phyloP scores from a whole-genome alignment of 2,888 invertebrate genomes.

The Xestia xanthographa region DNA sequence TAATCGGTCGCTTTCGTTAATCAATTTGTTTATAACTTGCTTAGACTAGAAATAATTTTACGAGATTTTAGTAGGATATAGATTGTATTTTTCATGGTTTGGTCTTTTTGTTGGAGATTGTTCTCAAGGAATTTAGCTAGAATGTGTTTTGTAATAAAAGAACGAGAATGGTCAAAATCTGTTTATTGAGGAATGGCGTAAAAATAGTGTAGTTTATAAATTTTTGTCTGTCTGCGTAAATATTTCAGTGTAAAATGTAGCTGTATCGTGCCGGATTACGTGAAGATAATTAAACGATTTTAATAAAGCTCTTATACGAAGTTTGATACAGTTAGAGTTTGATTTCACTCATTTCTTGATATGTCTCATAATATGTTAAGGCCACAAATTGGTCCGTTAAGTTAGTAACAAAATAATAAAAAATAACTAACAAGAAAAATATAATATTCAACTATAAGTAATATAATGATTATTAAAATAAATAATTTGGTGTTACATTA shows the following conservation, averaged over 20 bases:
- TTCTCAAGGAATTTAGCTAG: conserved; percentile 5
- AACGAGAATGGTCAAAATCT: conserved; percentile 74
- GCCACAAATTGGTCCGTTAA: conserved; percentile 72
- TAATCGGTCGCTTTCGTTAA: conserved; percentile 9
- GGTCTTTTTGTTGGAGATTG: conserved; percentile 7
- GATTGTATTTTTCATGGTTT: conserved; percentile 3
- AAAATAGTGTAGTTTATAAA: conserved; percentile 74
- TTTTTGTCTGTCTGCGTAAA: conserved; percentile 67
- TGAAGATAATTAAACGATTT: conserved; percentile 75
- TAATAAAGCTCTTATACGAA: conserved; percentile 76
- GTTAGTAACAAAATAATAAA: conserved; percentile 67
- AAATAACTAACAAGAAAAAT: conserved; percentile 64
- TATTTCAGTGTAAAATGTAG: conserved; percentile 72
- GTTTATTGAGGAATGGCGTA: conserved; percentile 86
- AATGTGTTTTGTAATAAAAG: conserved; percentile 65
- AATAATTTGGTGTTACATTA: conserved; percentile 41
- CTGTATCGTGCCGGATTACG: conserved; percentile 70
- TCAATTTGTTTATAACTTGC: not conserved
- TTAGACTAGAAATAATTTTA: not conserved
- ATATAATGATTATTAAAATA: conserved; percentile 60
- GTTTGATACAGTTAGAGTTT: conserved; percentile 71
- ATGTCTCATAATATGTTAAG: conserved; percentile 70
- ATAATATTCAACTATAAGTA: conserved; percentile 58
- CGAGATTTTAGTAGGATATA: conserved; percentile 7
- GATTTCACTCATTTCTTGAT: conserved; percentile 68